These are phyloP conservation scores for Fukomys damarensis DNA, from an alignment of 2,113 vertebrate species.

Conservation along the genomic window DNA sequence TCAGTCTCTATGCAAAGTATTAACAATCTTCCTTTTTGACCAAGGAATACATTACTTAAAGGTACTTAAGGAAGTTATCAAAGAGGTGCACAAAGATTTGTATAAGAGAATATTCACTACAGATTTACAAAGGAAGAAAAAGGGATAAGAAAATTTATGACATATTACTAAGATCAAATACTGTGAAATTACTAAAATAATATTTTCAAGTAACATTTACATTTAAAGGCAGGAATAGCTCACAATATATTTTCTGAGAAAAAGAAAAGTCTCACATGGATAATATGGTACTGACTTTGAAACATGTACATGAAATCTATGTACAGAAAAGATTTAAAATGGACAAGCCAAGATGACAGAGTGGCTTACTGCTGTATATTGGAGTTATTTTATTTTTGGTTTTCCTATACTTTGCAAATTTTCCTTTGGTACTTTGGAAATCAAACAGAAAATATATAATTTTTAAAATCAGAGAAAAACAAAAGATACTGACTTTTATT, in stretches of 20 bases:
- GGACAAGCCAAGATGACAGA: background rate
- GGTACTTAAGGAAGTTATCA: conserved; percentile 6
- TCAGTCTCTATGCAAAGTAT: background rate
- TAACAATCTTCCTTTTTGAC: conserved; percentile 1
- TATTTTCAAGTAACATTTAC: conserved; percentile 31
- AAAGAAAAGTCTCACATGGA: background rate
- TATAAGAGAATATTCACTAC: conserved; percentile 12
- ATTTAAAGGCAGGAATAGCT: conserved; percentile 50
- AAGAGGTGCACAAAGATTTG: background rate
- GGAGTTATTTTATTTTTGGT: background rate
- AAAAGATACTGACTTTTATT: background rate
- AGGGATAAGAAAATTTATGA: background rate
- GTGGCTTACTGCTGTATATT: background rate
- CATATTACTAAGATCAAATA: conserved; percentile 40
- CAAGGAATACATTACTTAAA: conserved; percentile 6
- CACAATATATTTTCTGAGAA: background rate
- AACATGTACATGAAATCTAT: background rate
- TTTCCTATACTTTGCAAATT: background rate
- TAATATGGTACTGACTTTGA: background rate
- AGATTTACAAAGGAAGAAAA: conserved; percentile 38
- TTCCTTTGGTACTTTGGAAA: background rate
- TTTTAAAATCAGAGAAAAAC: background rate
- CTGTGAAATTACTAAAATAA: background rate
- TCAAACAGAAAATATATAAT: background rate
- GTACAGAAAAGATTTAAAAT: background rate